A percentile compares a stretch with the other conserved stretches of the same genome.
These are phyloP conservation scores for Alectoris magna DNA, from an alignment of 2,797 vertebrate species.

Conservation along the genomic window DNA sequence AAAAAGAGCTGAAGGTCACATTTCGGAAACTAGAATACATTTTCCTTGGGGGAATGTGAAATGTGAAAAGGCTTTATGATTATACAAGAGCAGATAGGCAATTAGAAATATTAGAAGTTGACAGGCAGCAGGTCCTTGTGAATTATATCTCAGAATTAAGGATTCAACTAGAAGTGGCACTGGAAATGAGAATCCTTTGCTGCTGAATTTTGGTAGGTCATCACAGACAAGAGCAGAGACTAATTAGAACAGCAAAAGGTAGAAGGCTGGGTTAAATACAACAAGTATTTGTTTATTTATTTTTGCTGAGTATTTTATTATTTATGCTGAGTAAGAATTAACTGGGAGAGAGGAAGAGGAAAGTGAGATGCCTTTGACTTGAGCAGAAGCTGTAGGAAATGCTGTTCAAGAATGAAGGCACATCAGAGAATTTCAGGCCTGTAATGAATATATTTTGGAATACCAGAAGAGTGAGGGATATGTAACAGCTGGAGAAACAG, in stretches of 20 bases:
- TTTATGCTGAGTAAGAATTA: not conserved
- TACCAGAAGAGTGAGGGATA: not conserved
- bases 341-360: not conserved
- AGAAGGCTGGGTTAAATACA: not conserved
- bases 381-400: not conserved
- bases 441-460: not conserved
- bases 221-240: not conserved
- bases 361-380: not conserved
- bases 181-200: not conserved
- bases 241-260: not conserved
- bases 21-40: constrained; percentile 4
- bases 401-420: not conserved
- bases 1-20: constrained; percentile 50
- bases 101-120: constrained; percentile 51
- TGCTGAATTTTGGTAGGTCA: not conserved
- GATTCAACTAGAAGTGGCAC: constrained; percentile 10
- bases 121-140: constrained; percentile 2
- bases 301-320: no score
- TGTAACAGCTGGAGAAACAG: not conserved
- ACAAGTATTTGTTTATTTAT: no score
- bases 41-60: constrained; percentile 15
- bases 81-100: constrained; percentile 21
- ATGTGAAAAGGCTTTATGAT: constrained; percentile 54
- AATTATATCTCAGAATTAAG: constrained; percentile 44
- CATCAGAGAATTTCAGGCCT: not conserved